Base-by-base conservation (phyloP, 2,888 invertebrate genomes). In the Lithophane ornitopus region DNA sequence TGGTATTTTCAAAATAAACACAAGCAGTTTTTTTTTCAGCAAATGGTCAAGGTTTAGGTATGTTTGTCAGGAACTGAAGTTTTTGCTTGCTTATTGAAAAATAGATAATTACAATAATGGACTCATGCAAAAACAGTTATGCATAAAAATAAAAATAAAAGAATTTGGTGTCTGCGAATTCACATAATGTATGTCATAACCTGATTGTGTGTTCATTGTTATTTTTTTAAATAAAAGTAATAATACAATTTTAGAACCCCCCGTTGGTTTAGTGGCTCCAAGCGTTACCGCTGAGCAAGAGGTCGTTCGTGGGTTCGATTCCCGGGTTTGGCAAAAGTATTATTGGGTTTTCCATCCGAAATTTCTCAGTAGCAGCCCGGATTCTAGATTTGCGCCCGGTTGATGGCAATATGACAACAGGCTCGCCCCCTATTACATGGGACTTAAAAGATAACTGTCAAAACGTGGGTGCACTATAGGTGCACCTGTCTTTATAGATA, bases 41-140 rank as follows among this genome's bases (percentile, higher is more conserved):
- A 26, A 22, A 12, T 77, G 16, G 6, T 41, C 49, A 71, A 77
- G 22, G 63, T 52, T 54, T 49, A 19, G 0, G 14, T 63, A n/a
- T 80, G 12, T 66, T 54, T 73, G 52, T n/a, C n/a, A 44, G 39
- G 19, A 54, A 61, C 39, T 41, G 1, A 46, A 59, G 19, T 78
- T 63, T 44, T 76, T 66, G 49, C 14, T 39, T 46, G 54, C 28
- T n/a, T 52, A 72, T 79, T 80, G 22, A 77, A 79, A 72, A 28
- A 34, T 77, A 16, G 26, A 22, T 58, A 44, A 79, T 65, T 16
- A 58, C 34, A 58, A 52, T 52, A 52, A 34, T 71, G 14, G 12
- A 44, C 14, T 28, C 22, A 8, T 19, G 39, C 19, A 79, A 79
- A 79, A 77, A 77, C 22, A 26, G 4, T 14, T n/a, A n/a, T 9